Conservation (phyloP, 2,113 vertebrate genomes). For the Damaliscus lunatus region DNA sequence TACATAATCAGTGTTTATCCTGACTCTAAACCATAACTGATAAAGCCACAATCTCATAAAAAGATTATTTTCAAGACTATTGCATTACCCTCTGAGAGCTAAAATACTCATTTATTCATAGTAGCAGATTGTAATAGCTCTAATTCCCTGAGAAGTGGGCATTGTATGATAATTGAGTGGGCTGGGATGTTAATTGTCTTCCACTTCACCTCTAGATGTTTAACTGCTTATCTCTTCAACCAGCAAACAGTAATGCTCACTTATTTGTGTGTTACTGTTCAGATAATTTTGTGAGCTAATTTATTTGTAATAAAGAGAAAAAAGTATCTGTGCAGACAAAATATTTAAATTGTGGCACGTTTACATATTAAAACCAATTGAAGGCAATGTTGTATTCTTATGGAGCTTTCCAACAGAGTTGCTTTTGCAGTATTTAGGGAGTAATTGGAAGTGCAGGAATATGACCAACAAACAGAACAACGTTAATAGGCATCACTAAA, state of each 20-base stretch:
- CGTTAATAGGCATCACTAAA: neutral
- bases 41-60: conserved; percentile 78
- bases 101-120: conserved; percentile 78
- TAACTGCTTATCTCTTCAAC: conserved; percentile 79
- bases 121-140: conserved; percentile 73
- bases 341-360: conserved; percentile 42
- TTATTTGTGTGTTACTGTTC: conserved; percentile 73
- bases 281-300: conserved; percentile 69
- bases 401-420: conserved; percentile 24
- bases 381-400: neutral
- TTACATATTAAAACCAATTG: conserved; percentile 41
- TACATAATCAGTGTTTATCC: conserved; percentile 68
- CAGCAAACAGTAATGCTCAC: conserved; percentile 70
- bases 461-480: neutral
- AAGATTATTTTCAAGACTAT: conserved; percentile 79
- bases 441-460: neutral
- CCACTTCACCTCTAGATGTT: conserved; percentile 81
- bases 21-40: conserved; percentile 71
- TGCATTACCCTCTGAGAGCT: conserved; percentile 72
- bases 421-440: neutral
- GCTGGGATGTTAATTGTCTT: conserved; percentile 77
- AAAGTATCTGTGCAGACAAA: conserved; percentile 23
- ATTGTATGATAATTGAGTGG: conserved; percentile 79
- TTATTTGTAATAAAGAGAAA: conserved; percentile 71
- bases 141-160: conserved; percentile 79